Base-by-base conservation (phyloP, 2,797 vertebrate species). In the Peromyscus aztecus region DNA sequence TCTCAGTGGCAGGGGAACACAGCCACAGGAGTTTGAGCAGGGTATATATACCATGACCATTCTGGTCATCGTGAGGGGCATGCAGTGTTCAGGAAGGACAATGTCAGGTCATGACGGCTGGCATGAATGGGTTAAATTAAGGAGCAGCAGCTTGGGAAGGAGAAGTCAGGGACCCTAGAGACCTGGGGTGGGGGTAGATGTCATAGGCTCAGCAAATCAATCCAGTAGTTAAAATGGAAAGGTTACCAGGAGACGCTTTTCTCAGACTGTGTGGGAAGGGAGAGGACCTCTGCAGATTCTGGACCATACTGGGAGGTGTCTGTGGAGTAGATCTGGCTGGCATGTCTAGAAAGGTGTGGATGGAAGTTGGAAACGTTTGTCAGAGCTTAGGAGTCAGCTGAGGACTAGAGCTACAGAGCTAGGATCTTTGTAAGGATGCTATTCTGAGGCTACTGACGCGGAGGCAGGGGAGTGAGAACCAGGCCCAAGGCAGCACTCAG, bases 201-300 rank as follows among this genome's bases (percentile, higher is more conserved):
- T 49, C 81, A 95, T 6, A 21, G 93, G 84, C 49, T 84, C 1
- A 1, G 80, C 19, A 83, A 85, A 63, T 92, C 37, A 5, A 21
- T 52, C 49, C 49, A n/a, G 40, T 6, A 46, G 43, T 23, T 1
- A 0, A 61, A 43, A 29, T 19, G 46, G 49, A 55, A 34, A 67
- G 77, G 61, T 59, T 1, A 16, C 86, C 4, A 77, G 84, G 24
- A 29, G 97, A 94, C 63, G 67, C 89, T 73, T 77, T 94, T 90
- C 75, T 89, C 87, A 59, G 82, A 63, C 23, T 69, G 13, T 69
- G 75, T 84, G 67, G 78, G 69, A 73, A 59, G n/a, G 69, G 31
- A 86, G 86, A 88, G 40, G 57, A 75, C 21, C 61, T 1, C 46
- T 77, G 86, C 78, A 97, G 89, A 90, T 49, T 67, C 3, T 40